Evolutionary conservation across 2,797 vertebrate genomes (phyloP), one percentile per base, ranked within the genome.

Genomic region (Pelobates cultripes): DNA sequence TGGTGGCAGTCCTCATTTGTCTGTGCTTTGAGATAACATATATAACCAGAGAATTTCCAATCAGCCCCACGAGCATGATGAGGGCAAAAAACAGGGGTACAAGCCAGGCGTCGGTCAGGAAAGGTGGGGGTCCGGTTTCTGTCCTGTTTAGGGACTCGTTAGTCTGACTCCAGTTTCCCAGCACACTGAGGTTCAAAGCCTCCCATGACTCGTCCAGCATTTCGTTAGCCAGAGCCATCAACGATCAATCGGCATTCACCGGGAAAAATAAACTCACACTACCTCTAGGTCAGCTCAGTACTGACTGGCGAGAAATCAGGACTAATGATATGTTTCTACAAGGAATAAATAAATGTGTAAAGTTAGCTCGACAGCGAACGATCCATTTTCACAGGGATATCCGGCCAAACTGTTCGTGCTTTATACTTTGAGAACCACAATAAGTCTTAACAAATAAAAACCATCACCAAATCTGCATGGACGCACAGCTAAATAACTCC

Each of bases 1-100:
- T 96, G 67, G 95, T 96, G 15, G 95, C 95, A 0, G 95, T 96
- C 83, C 95, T 92, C 95, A 96, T 96, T 87, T 96, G 95, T 60
- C 93, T 89, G 89, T 96, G 94, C 75, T 95, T 96, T 74, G 94
- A 93, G 82, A 96, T 93, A 3, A 96, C 94, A 82, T 94, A 96
- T 70, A 96, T 95, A 51, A 96, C 94, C 79, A 96, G 87, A 8
- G 94, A 94, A 88, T 96, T 96, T 4, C 95, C 95, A 66, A 94
- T 89, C 55, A 96, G 89, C 47, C 95, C 95, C 0, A 96, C 93
- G 82, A 96, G 87, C 95, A 96, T 96, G 86, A 96, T 93, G 72
- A 96, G 92, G 5, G 94, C 92, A 73, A 96, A 96, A 84, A 96
- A 94, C 17, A 96, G 91, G 0, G 95, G 95, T 4, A 96, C 95